Evolutionary conservation across 2,797 vertebrate species (phyloP).

Genomic region (Rhinichthys osculus): DNA sequence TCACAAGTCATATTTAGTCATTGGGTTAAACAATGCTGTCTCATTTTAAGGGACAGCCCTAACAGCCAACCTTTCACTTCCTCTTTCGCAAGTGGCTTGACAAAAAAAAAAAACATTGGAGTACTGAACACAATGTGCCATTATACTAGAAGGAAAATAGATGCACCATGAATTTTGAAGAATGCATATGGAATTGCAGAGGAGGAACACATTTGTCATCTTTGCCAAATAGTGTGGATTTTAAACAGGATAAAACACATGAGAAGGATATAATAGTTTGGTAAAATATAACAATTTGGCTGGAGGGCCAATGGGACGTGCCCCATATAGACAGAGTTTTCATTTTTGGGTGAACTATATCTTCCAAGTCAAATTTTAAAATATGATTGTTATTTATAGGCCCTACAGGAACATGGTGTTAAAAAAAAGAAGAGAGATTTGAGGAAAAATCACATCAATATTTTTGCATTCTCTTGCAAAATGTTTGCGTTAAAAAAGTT

Average conservation of each 20-base stretch:
- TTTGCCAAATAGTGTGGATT: background rate
- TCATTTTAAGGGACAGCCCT: background rate
- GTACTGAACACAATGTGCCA: background rate
- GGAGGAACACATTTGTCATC: background rate
- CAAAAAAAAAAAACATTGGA: background rate
- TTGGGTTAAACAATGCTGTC: background rate
- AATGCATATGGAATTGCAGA: background rate
- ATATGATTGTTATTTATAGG: background rate
- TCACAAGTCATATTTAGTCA: background rate
- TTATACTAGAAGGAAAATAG: background rate
- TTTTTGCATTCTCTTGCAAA: background rate
- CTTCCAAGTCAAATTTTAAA: background rate
- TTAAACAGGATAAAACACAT: background rate
- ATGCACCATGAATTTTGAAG: background rate
- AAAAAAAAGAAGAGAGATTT: background rate
- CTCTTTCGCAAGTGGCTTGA: background rate
- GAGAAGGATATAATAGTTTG: background rate
- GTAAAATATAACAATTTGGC: background rate
- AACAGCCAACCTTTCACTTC: slow-evolving; percentile 8
- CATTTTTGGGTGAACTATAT: background rate
- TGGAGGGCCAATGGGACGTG: background rate
- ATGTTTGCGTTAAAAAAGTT: too few species aligned
- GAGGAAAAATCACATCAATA: background rate
- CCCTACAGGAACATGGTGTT: background rate
- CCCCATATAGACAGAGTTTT: too few species aligned